Base-by-base conservation (phyloP, 2,113 vertebrate species). In the Mus spicilegus region DNA sequence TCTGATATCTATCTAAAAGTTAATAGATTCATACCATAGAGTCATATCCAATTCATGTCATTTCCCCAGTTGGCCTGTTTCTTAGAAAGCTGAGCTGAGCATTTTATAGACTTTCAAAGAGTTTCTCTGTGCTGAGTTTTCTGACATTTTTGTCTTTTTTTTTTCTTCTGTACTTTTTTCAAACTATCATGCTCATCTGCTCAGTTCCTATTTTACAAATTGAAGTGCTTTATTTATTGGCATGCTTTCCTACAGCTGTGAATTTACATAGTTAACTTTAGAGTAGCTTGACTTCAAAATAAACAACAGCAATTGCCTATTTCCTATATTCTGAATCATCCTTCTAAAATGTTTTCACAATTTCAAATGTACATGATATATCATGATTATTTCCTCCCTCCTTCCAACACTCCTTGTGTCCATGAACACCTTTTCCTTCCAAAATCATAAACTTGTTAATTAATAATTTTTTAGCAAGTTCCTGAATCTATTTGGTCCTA, bases 261-360 rank as follows among this genome's bases (percentile, higher is more conserved):
- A 63, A 63, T 84, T 84, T 84, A 84, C 56, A 84, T 84, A 84
- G n/a, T 84, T 84, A 63, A 84, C 81, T 84, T 84, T 84, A 84
- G 81, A 49, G 17, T 49, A 67, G 28, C 39, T 65, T 33, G 61
- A 67, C 61, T 67, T 67, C 28, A 65, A 65, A 67, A 86, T 33
- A 86, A 46, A 67, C 39, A 86, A 65, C 82, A 13, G 28, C 61
- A 30, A 86, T 86, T 67, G 42, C 42, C 28, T 36, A 36, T 22
- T 86, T 86, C 63, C 61, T 36, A 33, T 49, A 28, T 49, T 86
- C 28, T 67, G 28, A 67, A 49, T 67, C 63, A 86, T 49, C 26
- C 39, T 46, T 36, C 46, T 67, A 49, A 84, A 63, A 86, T 22
- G 67, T 5, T 30, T 86, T 85, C 28, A 49, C 14, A 85, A 49